These are phyloP conservation scores for Melolontha melolontha DNA, from an alignment of 2,888 invertebrate species.

Conservation along the genomic window DNA sequence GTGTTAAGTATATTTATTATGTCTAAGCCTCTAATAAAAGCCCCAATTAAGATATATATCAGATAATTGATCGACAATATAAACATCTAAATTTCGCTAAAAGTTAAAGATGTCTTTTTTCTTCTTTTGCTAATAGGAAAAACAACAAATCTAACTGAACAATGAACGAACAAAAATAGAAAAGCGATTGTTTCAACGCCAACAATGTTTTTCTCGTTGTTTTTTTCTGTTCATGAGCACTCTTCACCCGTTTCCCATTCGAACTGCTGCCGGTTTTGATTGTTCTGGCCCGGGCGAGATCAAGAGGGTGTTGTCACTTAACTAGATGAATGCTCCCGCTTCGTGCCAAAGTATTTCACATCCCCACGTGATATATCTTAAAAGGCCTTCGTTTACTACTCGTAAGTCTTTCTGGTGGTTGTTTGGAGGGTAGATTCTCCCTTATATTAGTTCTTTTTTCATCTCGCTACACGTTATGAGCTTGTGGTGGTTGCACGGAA, in stretches of 20 bases:
- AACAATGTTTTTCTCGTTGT: slow-evolving; percentile 4
- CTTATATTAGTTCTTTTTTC: slow-evolving; percentile 17
- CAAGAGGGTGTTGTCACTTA: slow-evolving; percentile 43
- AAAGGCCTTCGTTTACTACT: slow-evolving; percentile 24
- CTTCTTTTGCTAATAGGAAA: neutral
- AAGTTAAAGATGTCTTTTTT: no score
- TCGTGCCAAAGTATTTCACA: slow-evolving; percentile 41
- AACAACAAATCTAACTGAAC: slow-evolving; percentile 1
- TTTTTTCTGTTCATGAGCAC: neutral
- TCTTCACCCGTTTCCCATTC: no score
- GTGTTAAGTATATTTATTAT: no score
- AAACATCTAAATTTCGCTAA: no score
- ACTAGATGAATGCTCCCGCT: slow-evolving; percentile 42
- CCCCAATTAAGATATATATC: no score
- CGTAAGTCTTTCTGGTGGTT: slow-evolving; percentile 11
- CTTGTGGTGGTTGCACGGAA: neutral
- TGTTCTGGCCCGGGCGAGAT: slow-evolving; percentile 18
- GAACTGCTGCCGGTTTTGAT: slow-evolving; percentile 6
- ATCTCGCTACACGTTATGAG: neutral
- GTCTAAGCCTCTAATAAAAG: no score
- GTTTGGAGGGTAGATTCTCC: slow-evolving; percentile 9
- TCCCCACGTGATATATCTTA: slow-evolving; percentile 40
- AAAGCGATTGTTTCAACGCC: neutral
- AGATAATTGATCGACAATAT: no score
- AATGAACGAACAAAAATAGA: neutral